Evolutionary conservation across 2,888 invertebrate species (phyloP), one percentile per base, ranked within the genome.

Genomic region (Drymonia ruficornis): DNA sequence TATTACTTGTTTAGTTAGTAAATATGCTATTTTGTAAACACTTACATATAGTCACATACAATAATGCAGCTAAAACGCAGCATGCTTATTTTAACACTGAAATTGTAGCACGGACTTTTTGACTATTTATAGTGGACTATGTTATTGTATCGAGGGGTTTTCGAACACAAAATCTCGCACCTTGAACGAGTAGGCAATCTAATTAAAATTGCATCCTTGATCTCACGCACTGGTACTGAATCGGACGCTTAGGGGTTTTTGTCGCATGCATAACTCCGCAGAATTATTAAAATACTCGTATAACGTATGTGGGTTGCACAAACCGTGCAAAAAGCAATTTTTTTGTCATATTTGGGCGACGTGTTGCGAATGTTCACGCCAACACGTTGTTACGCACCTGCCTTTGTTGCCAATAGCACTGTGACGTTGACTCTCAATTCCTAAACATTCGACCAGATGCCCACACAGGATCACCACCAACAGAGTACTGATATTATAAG

Each of bases 261-360:
- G 23, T 23, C 0, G 4, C 7, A 7, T 28, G 45, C n/a, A n/a
- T 45, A n/a, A n/a, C 8, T 15, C 3, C 9, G n/a, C 19, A 43
- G 3, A 23, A 19, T 23, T 23, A 43, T 6, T 43, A 43, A 23
- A 16, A 16, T 16, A 16, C 40, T 16, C 42, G 2, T 19, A 18
- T 43, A 28, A 29, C 19, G 28, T 45, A 28, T 23, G 19, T 12
- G 28, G 12, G 19, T 45, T 45, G 45, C 45, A 28, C 45, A 45
- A 45, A 15, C 3, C 43, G 13, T 19, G 19, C 5, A 43, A 43
- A 23, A 43, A 4, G 43, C 19, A 9, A 13, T 43, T 12, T 23
- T 42, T 16, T 40, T 11, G 19, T 13, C 43, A 23, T 18, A 23
- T 43, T 18, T 43, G 19, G 12, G 16, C 43, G 19, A 43, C 43